Conservation (phyloP, 2,113 vertebrate genomes). For the Bettongia penicillata region DNA sequence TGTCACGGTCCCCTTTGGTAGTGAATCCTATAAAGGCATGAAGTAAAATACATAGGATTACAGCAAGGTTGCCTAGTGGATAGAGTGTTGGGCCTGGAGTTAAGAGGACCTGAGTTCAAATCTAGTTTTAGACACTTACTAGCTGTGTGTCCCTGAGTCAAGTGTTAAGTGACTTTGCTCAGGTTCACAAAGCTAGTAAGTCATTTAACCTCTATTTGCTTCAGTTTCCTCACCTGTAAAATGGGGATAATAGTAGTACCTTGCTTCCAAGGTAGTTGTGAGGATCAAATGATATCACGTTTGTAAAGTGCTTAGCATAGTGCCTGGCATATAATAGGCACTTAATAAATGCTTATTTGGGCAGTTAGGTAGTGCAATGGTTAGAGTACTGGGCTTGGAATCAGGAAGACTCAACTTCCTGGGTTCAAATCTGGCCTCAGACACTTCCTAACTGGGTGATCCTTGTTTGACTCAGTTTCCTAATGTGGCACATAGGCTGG, state of each 20-base stretch:
- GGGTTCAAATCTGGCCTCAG: no score
- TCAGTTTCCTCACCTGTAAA: background rate
- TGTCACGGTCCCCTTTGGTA: background rate
- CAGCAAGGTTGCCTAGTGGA: background rate
- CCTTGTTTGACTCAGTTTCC: no score
- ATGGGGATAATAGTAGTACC: background rate
- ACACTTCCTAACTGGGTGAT: no score
- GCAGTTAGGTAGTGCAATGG: no score
- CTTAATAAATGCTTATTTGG: background rate
- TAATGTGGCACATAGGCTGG: no score
- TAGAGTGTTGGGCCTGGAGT: background rate
- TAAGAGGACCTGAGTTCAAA: background rate
- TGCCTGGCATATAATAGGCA: background rate
- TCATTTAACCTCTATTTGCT: background rate
- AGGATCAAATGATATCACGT: background rate
- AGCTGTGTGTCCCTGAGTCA: background rate
- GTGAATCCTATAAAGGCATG: background rate
- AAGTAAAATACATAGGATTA: background rate
- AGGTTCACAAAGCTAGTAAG: background rate
- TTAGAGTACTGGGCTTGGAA: no score
- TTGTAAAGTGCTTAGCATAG: background rate
- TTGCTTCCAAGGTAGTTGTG: background rate
- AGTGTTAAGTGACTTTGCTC: background rate
- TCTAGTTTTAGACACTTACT: background rate
- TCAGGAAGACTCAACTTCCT: no score